A percentile compares a stretch with the other conserved stretches of the same genome.
phyloP scores from a whole-genome alignment of 2,797 vertebrate genomes.

The Helicolenus hilgendorfi region DNA sequence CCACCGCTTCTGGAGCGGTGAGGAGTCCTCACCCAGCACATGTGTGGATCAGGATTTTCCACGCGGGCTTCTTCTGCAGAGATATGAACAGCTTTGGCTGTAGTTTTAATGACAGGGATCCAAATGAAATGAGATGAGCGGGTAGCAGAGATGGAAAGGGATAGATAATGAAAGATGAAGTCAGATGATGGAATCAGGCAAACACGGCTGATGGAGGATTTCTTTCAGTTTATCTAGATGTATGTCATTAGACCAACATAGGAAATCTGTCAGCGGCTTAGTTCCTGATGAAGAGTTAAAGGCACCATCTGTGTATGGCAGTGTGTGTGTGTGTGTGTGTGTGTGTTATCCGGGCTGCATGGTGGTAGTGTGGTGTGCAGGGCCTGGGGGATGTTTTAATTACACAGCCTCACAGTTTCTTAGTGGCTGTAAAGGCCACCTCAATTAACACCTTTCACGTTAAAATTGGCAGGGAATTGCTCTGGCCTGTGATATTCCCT shows the following conservation, averaged over 20 bases:
- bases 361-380: neutral
- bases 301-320: conserved; percentile 24
- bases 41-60: conserved; percentile 10
- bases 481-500: neutral
- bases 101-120: conserved; percentile 59
- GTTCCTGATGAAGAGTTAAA: conserved; percentile 28
- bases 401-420: conserved; percentile 32
- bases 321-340: neutral
- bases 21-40: neutral
- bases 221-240: conserved; percentile 42
- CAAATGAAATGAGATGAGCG: conserved; percentile 61
- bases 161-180: conserved; percentile 64
- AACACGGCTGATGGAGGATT: conserved; percentile 35
- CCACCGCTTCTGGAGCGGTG: neutral
- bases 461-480: neutral
- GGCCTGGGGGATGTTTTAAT: conserved; percentile 29
- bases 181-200: conserved; percentile 47
- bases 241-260: conserved; percentile 22
- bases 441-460: conserved; percentile 38
- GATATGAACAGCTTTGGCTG: conserved; percentile 23
- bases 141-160: conserved; percentile 27
- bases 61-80: neutral
- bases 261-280: conserved; percentile 52
- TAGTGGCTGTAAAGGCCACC: conserved; percentile 5
- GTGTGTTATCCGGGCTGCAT: neutral